Conservation (phyloP, 2,888 invertebrate species). For the Allophyes oxyacanthae region DNA sequence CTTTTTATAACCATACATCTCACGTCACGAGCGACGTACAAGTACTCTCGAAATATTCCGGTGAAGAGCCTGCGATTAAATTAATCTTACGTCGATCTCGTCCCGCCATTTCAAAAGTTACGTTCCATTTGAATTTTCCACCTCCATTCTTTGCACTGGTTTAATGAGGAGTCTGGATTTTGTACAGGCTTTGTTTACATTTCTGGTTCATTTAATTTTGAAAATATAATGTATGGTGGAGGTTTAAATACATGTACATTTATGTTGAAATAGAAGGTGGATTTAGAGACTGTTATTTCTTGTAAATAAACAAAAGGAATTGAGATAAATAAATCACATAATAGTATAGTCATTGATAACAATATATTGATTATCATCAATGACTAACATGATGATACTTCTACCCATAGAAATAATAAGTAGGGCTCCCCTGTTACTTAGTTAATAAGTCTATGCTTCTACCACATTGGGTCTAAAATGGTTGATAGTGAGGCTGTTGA, state of each 20-base stretch:
- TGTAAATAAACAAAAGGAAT: neutral
- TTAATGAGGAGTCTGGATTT: constrained; percentile 48
- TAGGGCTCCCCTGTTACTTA: too few relatives aligned
- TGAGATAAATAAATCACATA: too few relatives aligned
- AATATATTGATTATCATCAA: too few relatives aligned
- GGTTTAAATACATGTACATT: constrained; percentile 24
- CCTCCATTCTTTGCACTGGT: constrained; percentile 41
- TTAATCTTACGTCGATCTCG: constrained; percentile 57
- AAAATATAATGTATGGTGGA: constrained; percentile 13
- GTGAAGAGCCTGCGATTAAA: constrained; percentile 48
- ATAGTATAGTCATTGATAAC: too few relatives aligned
- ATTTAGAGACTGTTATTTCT: constrained; percentile 17
- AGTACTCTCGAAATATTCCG: constrained; percentile 44
- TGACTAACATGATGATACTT: too few relatives aligned
- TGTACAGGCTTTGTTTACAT: constrained; percentile 40
- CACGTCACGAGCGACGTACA: constrained; percentile 36
- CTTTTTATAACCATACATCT: constrained; percentile 51
- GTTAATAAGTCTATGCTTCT: too few relatives aligned
- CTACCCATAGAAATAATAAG: too few relatives aligned
- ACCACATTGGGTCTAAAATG: neutral
- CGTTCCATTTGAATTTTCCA: constrained; percentile 48
- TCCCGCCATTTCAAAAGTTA: constrained; percentile 48
- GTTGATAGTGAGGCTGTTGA: too few relatives aligned
- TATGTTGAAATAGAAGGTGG: constrained; percentile 10
- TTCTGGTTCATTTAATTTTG: constrained; percentile 42